These are phyloP conservation scores for Meganola albula DNA, from an alignment of 2,888 invertebrate species.

Conservation along the genomic window DNA sequence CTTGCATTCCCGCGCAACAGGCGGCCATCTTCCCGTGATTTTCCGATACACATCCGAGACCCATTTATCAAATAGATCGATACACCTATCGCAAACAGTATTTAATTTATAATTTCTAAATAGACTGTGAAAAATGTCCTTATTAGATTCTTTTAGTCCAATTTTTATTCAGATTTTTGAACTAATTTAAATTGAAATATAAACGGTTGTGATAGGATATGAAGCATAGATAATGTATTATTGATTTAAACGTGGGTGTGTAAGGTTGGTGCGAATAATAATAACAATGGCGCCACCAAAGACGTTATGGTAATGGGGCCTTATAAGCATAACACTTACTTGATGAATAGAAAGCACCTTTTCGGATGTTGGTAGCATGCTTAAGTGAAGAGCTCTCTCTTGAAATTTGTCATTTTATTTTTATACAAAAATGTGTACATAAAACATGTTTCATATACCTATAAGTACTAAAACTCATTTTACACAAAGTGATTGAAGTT, in stretches of 20 bases:
- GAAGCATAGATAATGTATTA: constrained; percentile 51
- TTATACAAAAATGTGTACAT: no score
- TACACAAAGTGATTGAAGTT: no score
- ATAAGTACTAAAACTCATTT: no score
- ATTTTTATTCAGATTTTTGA: no score
- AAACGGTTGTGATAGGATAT: no score
- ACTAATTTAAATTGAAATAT: no score
- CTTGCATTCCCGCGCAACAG: constrained; percentile 50
- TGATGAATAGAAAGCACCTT: constrained; percentile 42
- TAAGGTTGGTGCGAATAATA: constrained; percentile 54
- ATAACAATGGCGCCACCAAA: constrained; percentile 65
- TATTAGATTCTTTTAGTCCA: no score
- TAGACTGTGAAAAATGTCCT: no score
- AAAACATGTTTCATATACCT: no score
- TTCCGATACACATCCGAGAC: constrained; percentile 56
- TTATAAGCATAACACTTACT: constrained; percentile 35
- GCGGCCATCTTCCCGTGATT: constrained; percentile 65
- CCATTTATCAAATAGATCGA: constrained; percentile 71
- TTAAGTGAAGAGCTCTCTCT: no score
- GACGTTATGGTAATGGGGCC: constrained; percentile 48
- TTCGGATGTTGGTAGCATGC: constrained; percentile 3
- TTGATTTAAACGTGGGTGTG: constrained; percentile 70
- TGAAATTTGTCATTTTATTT: no score
- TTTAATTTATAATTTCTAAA: constrained; percentile 67
- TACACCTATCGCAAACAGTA: constrained; percentile 71